Evolutionary conservation across 2,113 vertebrate species (phyloP).

Genomic region (Anguilla japonica): DNA sequence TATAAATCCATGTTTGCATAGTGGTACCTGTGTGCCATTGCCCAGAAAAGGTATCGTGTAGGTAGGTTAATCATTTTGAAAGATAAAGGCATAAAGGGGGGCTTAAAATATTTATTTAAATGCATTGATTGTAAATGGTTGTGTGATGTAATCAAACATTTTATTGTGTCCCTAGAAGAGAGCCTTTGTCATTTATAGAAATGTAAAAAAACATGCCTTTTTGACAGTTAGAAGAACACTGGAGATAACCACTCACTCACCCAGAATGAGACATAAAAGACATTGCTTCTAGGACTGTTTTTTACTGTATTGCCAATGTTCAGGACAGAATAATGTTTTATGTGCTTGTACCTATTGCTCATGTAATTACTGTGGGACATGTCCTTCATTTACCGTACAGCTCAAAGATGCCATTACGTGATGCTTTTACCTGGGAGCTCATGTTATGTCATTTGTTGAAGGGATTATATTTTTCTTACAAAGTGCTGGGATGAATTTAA

Average conservation of each 20-base stretch:
- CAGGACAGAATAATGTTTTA: background rate
- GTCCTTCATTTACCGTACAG: conserved; percentile 55
- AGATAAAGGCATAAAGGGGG: conserved; percentile 11
- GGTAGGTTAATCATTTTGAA: conserved; percentile 40
- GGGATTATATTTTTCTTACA: conserved; percentile 65
- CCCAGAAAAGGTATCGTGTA: conserved; percentile 13
- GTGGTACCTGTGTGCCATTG: conserved; percentile 22
- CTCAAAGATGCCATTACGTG: conserved; percentile 60
- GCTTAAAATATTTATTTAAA: conserved; percentile 39
- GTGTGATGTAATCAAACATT: conserved; percentile 38
- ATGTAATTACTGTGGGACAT: conserved; percentile 12
- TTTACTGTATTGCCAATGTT: background rate
- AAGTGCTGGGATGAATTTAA: conserved; percentile 57
- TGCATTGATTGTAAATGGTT: conserved; percentile 40
- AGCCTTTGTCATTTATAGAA: no score
- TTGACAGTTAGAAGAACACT: background rate
- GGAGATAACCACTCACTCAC: background rate
- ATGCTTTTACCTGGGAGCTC: conserved; percentile 52
- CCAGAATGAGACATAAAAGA: no score
- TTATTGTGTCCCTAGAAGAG: no score
- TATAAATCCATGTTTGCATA: conserved; percentile 38
- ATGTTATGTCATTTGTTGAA: conserved; percentile 66
- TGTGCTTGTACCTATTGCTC: background rate
- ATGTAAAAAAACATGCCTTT: no score
- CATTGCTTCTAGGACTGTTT: no score